Evolutionary conservation across 2,888 invertebrate species (phyloP), one percentile per base, ranked within the genome.

Genomic region (Microplitis deprimator): DNA sequence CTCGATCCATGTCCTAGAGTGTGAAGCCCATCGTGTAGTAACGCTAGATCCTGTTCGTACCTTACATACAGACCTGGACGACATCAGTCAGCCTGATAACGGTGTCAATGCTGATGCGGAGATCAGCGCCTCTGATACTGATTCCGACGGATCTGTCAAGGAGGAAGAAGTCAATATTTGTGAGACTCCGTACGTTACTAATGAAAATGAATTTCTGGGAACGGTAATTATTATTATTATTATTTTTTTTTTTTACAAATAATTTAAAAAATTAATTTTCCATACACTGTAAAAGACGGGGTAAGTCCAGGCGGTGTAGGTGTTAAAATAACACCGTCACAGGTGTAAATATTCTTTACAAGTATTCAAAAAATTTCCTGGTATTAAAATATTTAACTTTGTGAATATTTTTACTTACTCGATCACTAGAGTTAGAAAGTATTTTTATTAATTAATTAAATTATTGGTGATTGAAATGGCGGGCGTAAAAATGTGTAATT

Each of bases 71-170:
- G 94, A 94, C 91, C 91, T 95, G 87, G 94, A 94, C 89, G 94
- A 94, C 84, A 93, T 94, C 84, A 93, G 93, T 87, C 93, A 94
- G 85, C 93, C 93, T 78, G 94, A 94, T 83, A 92, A 93, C 88
- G 92, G 92, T 77, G 87, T 90, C 50, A 89, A 90, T 71, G 91
- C 90, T n/a, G 92, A 92, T 83, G 90, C 89, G 69, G 91, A 91
- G 81, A 90, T 91, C 81, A 89, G 89, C 73, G 88, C 88, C 40
- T 91, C 92, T 7, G 94, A 93, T 80, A 91, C 93, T 10, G 94
- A 94, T 76, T 93, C 93, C 5, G 94, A 94, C 83, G 89, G 77
- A 64, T 92, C 93, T 1, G 91, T 90, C 70, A 92, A 92, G 80
- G 92, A 92, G 60, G 91, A 91, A 71, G 85, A 85, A 13, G 87